Evolutionary conservation across 2,113 vertebrate genomes (phyloP).

Genomic region (Chamaea fasciata): DNA sequence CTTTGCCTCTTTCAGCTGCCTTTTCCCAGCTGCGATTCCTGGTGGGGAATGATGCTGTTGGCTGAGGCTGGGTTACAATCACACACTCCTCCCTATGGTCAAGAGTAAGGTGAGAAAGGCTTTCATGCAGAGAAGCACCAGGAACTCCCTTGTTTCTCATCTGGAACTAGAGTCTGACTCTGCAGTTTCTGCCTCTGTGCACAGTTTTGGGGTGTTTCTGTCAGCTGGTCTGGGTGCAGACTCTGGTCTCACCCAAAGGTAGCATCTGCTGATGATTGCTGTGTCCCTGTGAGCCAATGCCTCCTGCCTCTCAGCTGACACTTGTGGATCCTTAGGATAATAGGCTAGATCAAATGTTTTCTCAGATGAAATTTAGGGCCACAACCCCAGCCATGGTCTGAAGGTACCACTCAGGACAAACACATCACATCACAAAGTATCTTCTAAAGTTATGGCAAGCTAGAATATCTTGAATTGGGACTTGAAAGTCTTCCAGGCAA

Average conservation of each 20-base stretch:
- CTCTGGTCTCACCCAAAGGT: background rate
- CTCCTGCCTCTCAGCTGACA: background rate
- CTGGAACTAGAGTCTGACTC: background rate
- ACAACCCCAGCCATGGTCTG: background rate
- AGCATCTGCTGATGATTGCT: background rate
- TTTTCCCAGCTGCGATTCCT: background rate
- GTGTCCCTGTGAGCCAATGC: background rate
- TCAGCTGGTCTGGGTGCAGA: background rate
- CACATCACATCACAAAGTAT: background rate
- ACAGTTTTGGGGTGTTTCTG: background rate
- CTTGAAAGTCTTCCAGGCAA: background rate
- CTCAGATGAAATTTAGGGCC: background rate
- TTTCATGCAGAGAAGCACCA: background rate
- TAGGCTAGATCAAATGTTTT: background rate
- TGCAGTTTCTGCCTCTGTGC: background rate
- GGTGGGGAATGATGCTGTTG: background rate
- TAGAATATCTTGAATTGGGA: background rate
- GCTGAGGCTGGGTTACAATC: background rate
- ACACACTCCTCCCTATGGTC: rapidly evolving
- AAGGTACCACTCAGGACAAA: background rate
- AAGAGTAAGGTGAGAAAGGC: background rate
- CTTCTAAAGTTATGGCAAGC: background rate
- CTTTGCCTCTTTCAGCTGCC: background rate
- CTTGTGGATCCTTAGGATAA: background rate
- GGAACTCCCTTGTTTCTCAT: background rate